These are phyloP conservation scores for Cyanoliseus patagonus DNA, from an alignment of 2,113 vertebrate genomes.

Conservation along the genomic window DNA sequence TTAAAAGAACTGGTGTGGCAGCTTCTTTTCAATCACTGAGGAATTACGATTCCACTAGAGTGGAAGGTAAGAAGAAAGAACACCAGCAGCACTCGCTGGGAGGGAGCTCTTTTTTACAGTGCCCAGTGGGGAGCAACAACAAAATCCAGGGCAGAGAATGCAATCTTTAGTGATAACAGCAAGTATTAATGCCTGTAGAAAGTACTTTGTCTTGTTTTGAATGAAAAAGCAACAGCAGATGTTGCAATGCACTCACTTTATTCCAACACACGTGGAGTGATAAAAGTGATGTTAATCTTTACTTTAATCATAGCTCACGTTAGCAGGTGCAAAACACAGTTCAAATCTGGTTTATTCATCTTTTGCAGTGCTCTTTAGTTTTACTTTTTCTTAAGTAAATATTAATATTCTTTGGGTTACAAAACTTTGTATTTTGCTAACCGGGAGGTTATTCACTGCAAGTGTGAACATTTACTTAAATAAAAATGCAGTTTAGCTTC, in stretches of 20 bases:
- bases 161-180: not conserved
- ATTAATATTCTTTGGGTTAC: not conserved
- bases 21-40: not conserved
- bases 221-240: not conserved
- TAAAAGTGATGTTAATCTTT: not conserved
- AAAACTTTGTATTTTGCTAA: not conserved
- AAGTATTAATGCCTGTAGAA: not conserved
- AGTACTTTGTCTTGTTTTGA: not conserved
- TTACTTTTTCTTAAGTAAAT: not conserved
- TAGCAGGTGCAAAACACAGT: not conserved
- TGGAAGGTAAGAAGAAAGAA: not conserved
- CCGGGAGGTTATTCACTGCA: not conserved
- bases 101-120: not conserved
- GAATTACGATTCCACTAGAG: not conserved
- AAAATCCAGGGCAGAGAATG: not conserved
- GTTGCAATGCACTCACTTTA: not conserved
- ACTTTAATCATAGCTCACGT: not conserved
- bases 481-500: not conserved
- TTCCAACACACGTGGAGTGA: not conserved
- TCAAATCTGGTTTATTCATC: not conserved
- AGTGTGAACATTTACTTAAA: not conserved
- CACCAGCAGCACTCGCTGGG: rapidly evolving
- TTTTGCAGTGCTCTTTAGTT: not conserved
- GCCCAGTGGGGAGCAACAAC: not conserved
- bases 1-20: not conserved